phyloP scores from a whole-genome alignment of 2,797 vertebrate species.

The Dermochelys coriacea region DNA sequence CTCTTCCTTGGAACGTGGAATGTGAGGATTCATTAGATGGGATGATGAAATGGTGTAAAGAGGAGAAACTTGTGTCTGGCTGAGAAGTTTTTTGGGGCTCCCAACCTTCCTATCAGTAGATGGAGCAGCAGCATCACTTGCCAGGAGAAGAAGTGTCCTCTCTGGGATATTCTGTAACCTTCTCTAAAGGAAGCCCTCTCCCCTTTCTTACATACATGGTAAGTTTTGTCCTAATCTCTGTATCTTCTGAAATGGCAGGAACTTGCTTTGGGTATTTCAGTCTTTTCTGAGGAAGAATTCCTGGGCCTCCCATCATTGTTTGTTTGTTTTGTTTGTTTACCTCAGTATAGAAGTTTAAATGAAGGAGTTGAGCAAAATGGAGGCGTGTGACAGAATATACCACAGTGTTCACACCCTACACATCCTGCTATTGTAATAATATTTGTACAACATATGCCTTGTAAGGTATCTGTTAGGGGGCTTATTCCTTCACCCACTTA shows the following conservation, averaged over 20 bases:
- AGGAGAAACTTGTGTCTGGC: not conserved
- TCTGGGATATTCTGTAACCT: not conserved
- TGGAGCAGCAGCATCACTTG: not conserved
- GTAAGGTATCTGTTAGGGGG: not conserved
- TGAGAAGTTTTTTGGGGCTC: not conserved
- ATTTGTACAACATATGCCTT: not conserved
- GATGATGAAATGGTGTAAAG: not conserved
- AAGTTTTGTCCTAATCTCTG: constrained; percentile 30
- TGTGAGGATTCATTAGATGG: not conserved
- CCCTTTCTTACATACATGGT: fast-evolving
- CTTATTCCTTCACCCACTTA: too few species aligned
- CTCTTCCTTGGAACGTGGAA: not conserved
- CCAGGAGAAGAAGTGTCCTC: not conserved
- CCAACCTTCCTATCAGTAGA: not conserved
- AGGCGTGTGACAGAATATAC: not conserved
- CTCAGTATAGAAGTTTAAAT: constrained; percentile 53
- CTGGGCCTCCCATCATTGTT: constrained; percentile 67
- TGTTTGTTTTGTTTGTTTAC: constrained; percentile 47
- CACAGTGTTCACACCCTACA: not conserved
- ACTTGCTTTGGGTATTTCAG: constrained; percentile 50
- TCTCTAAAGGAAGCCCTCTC: constrained; percentile 30
- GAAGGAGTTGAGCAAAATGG: not conserved
- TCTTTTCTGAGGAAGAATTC: constrained; percentile 67
- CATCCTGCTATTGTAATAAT: not conserved
- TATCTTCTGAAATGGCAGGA: constrained; percentile 71